Evolutionary conservation across 2,113 vertebrate species (phyloP), one percentile per base, ranked within the genome.

Genomic region (Solenodon paradoxus): DNA sequence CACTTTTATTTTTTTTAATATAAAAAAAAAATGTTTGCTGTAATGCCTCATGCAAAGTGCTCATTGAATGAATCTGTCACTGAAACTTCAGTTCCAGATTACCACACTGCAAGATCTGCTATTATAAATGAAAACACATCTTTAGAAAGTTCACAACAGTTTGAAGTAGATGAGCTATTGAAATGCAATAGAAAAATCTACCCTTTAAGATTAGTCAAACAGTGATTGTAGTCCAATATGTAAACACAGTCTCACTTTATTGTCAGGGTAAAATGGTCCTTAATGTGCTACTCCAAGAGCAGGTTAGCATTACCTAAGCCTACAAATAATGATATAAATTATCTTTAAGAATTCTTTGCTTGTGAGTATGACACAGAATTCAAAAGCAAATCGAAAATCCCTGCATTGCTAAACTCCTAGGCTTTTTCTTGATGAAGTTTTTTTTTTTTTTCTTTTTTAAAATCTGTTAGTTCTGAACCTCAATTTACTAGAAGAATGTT

Each of bases 51-150:
- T 97, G 97, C 96, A 98, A 98, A 98, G 97, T 79, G 96, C 97
- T 97, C 26, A 49, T 93, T 96, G 97, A 98, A 98, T 98, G 98
- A 98, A 98, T 98, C 98, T 98, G 98, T 98, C 98, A 97, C 96
- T 85, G 97, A 98, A 98, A 98, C 98, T 98, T 98, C 98, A 97
- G 94, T 97, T 98, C 95, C 96, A 97, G 98, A 97, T 97, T 98
- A 98, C 97, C 95, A 93, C 79, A 68, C 94, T 96, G 96, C 84
- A 96, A 97, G 97, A 96, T 97, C 96, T 92, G 98, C 98, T 98
- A 96, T 98, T 97, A 97, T 87, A 98, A 97, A 97, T 94, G 96
- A 97, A 98, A 98, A 98, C 93, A 97, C 95, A 94, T 98, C 98
- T 97, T 98, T 95, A 97, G 96, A 97, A 98, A 98, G 98, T 98